Evolutionary conservation across 2,113 vertebrate genomes (phyloP).

Genomic region (Butorides virescens): DNA sequence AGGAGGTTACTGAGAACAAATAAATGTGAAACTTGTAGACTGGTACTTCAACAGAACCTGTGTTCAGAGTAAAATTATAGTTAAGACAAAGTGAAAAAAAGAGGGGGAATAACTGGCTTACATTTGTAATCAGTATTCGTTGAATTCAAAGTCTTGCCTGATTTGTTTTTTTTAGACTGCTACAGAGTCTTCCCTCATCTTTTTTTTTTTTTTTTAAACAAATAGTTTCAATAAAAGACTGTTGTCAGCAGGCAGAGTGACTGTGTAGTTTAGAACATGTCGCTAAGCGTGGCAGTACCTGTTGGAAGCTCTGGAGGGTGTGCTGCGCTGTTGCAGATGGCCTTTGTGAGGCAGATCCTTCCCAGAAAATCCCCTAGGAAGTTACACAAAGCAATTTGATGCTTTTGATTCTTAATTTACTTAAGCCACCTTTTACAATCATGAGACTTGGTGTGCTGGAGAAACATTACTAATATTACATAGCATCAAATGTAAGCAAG

Average conservation of each 20-base stretch:
- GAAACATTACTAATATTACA: background rate
- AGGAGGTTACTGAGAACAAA: background rate
- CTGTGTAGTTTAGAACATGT: accelerated
- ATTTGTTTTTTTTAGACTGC: background rate
- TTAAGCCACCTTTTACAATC: background rate
- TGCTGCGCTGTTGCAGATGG: background rate
- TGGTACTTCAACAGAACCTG: background rate
- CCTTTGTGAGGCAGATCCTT: background rate
- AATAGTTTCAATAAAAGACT: background rate
- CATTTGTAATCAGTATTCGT: accelerated
- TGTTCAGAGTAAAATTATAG: background rate
- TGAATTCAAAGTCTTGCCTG: background rate
- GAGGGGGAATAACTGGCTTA: background rate
- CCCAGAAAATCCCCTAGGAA: background rate
- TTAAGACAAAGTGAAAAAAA: background rate
- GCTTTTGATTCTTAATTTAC: background rate
- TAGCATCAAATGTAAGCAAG: background rate
- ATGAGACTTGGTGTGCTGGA: background rate
- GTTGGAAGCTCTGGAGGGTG: background rate
- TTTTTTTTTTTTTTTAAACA: background rate
- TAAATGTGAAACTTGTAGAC: background rate
- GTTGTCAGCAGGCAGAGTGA: background rate
- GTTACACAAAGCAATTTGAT: background rate
- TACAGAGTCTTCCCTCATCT: background rate
- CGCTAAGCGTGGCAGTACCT: accelerated